Evolutionary conservation across 2,888 invertebrate species (phyloP), one percentile per base, ranked within the genome.

Genomic region (Philonicus albiceps): DNA sequence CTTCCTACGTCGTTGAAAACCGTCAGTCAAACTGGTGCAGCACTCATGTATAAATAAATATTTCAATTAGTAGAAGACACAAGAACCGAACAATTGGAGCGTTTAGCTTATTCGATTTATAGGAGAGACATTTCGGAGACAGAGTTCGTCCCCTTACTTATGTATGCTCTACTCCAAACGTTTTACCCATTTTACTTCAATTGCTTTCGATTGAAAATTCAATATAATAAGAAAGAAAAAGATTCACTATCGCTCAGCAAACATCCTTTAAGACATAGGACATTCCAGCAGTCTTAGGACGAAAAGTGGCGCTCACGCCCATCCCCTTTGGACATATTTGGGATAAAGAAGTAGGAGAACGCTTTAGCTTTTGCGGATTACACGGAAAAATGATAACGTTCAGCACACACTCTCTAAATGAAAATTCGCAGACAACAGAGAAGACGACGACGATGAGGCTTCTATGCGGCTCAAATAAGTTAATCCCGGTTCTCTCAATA

Each of bases 401-500:
- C 64, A 37, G 74, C 55, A 81, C 81, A 31, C 22, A 64, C 64
- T 64, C 22, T 64, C 64, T 81, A 81, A 31, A 55, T 81, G 55
- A 81, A 64, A 55, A 31, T 81, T 49, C 81, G 16, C 81, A 81
- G 55, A 55, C 55, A 81, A 55, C 11, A 37, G 64, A 13, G 11
- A 49, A 49, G n/a, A 43, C 13, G 40, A 43, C 40, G 4, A 43
- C 40, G 40, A 43, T 43, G 49, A 49, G 6, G 49, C 40, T 40
- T 76, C 19, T 27, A 7, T 40, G 37, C 40, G 55, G 37, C 64
- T 81, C n/a, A 64, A 49, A 81, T 55, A 55, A 81, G 53, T 34
- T 81, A 81, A 81, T 81, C 81, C 55, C 11, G 16, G 55, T 81
- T 81, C 81, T 81, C 81, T 81, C 55, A 81, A 81, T 81, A 81